Evolutionary conservation across 2,797 vertebrate species (phyloP).

Genomic region (Liparis tanakae): DNA sequence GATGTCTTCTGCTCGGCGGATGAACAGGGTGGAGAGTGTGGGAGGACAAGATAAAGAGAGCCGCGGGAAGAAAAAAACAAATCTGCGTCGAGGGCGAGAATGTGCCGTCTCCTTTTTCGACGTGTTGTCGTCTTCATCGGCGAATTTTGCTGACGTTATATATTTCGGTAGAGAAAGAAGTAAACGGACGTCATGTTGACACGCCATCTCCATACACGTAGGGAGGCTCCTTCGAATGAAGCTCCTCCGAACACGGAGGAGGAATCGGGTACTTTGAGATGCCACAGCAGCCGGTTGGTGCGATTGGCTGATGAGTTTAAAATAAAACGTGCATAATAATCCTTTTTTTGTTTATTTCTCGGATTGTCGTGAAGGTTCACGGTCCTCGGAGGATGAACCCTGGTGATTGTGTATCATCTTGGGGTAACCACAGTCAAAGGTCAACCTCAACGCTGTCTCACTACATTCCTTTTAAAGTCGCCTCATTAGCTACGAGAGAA

Average conservation of each 20-base stretch:
- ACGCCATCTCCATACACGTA: constrained; percentile 5
- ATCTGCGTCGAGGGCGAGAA: constrained; percentile 17
- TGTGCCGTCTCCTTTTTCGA: constrained; percentile 34
- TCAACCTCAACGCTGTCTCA: neutral
- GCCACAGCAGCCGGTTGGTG: neutral
- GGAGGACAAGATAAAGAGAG: constrained; percentile 51
- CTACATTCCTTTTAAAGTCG: too few relatives aligned
- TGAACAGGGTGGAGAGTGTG: constrained; percentile 36
- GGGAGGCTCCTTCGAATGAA: neutral
- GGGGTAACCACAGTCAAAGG: neutral
- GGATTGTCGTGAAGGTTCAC: neutral
- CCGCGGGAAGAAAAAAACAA: neutral
- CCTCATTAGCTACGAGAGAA: neutral
- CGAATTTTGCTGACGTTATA: constrained; percentile 37
- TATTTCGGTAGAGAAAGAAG: constrained; percentile 4
- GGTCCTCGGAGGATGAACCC: neutral
- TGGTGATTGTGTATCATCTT: too few relatives aligned
- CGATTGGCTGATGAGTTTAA: neutral
- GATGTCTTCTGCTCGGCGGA: constrained; percentile 26
- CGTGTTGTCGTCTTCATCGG: constrained; percentile 16
- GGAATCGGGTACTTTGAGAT: constrained; percentile 2
- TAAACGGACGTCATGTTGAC: neutral
- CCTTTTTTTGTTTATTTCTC: neutral
- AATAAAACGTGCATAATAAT: neutral
- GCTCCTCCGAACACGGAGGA: neutral